Evolutionary conservation across 2,113 vertebrate genomes (phyloP).

Genomic region (Rhegmatorhina hoffmannsi): DNA sequence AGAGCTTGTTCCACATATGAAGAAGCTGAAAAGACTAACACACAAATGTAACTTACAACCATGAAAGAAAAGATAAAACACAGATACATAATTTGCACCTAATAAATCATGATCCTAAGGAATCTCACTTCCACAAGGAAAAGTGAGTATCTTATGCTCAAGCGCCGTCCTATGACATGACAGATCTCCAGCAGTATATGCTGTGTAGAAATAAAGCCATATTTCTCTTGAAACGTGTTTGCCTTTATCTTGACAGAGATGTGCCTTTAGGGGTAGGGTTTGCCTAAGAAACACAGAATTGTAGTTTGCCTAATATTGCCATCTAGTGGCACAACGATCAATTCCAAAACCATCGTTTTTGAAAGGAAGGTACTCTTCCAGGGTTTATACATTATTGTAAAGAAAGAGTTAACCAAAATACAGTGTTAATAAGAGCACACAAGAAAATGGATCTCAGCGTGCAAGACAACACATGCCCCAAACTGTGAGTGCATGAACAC

Average conservation of each 20-base stretch:
- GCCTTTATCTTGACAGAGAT: neutral
- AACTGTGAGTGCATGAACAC: neutral
- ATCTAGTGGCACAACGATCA: slow-evolving; percentile 27
- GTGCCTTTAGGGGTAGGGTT: neutral
- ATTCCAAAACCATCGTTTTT: neutral
- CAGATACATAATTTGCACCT: neutral
- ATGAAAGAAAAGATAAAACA: neutral
- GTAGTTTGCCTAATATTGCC: slow-evolving; percentile 51
- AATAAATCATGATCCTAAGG: neutral
- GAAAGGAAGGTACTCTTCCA: neutral
- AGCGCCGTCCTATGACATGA: neutral
- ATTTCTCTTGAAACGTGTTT: neutral
- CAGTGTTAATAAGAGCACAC: neutral
- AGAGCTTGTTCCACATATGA: neutral
- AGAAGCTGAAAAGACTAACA: neutral
- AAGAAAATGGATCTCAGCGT: neutral
- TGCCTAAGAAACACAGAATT: neutral
- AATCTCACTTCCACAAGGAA: neutral
- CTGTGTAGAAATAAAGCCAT: neutral
- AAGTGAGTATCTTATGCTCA: neutral
- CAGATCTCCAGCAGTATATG: neutral
- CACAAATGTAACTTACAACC: neutral
- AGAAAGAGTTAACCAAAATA: neutral
- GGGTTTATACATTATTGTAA: neutral
- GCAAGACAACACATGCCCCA: neutral